Percentiles rank a stretch among this genome's conserved stretches.
Conservation (phyloP, 1,140 invertebrate genomes). For the Asobara japonica region DNA sequence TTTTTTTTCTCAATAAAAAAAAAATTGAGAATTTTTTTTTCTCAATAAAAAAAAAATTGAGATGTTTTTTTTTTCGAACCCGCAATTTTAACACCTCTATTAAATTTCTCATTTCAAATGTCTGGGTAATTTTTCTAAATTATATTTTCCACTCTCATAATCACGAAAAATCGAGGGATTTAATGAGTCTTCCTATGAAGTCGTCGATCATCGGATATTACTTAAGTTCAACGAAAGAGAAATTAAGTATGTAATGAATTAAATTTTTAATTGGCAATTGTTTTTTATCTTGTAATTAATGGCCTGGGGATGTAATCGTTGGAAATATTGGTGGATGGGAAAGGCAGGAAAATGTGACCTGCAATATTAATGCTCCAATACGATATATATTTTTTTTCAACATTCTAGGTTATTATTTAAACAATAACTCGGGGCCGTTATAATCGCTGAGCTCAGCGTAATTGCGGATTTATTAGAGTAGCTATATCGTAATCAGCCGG, state of each 20-base stretch:
- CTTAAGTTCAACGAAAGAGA: neutral
- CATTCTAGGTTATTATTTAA: constrained; percentile 6
- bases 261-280: neutral
- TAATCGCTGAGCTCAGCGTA: constrained; percentile 1
- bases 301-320: neutral
- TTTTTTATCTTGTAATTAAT: neutral
- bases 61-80: no score
- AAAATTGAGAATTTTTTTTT: no score
- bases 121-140: no score
- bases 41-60: no score
- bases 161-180: neutral
- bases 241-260: neutral
- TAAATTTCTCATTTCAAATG: no score
- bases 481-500: constrained; percentile 12
- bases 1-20: no score
- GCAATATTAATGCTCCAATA: neutral
- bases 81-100: no score
- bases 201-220: neutral
- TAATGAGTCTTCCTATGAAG: neutral
- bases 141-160: neutral
- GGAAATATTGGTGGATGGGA: neutral
- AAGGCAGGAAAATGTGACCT: neutral
- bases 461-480: constrained; percentile 32
- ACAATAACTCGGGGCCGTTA: neutral
- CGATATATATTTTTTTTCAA: neutral